Base-by-base conservation (phyloP, 1,140 invertebrate species). In the Coptotermes formosanus region DNA sequence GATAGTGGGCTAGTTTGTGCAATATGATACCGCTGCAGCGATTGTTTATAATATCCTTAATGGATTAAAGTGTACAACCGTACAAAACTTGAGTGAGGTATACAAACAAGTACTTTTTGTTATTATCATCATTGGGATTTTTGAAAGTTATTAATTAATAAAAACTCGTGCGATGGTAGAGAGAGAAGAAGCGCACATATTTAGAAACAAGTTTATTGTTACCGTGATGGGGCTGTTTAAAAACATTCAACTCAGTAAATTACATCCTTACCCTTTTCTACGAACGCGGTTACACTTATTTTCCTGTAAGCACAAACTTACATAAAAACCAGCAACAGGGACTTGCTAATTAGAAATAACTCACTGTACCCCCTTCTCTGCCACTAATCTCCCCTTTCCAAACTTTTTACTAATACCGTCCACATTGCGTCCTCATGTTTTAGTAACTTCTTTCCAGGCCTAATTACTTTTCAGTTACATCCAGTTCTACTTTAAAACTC, bases 281-380 rank as follows among this genome's bases (percentile, higher is more conserved):
- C 25, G 64, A 30, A 75, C 25, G 64, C 64, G n/a, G 14, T 30
- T 75, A 75, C 64, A 75, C 64, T 75, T 30, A 9, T 16, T 75
- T 30, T 30, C 11, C 64, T 30, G 25, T 25, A n/a, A 75, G n/a
- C 25, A 75, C 64, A 75, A 75, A 75, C 64, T 75, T 75, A 75
- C 14, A 25, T 75, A 75, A 75, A 75, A 75, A 75, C 64, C 64
- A 75, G 14, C n/a, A 75, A 75, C 64, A 30, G 64, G 64, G 64
- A 75, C 64, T 75, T 30, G 64, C 64, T 75, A 75, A 75, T 75
- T 75, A 75, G 64, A 75, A 75, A 75, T 75, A 75, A 75, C 64
- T 75, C 64, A 30, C 25, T 8, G 9, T 25, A n/a, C 64, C 25
- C 59, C 59, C 14, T 23, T n/a, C 59, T 8, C 6, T 64, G 7